Base-by-base conservation (phyloP, 2,113 vertebrate species). In the Anguilla japonica region DNA sequence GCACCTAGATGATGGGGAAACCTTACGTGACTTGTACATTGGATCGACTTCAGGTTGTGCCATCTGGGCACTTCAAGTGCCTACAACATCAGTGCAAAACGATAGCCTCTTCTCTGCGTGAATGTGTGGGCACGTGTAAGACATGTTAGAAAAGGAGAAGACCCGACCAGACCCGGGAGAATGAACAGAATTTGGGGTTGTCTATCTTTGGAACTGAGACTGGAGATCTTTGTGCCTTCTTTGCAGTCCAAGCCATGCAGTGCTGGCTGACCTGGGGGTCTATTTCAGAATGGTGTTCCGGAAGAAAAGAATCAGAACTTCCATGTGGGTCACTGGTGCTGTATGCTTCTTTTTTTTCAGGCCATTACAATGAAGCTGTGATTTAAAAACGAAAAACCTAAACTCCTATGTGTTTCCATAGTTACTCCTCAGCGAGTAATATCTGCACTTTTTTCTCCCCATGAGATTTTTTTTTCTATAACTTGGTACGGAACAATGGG, bases 401-500 rank as follows among this genome's bases (percentile, higher is more conserved):
- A 40, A 80, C 79, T 80, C 79, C 79, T 82, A 50, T 50, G 82
- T 40, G 50, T 81, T 56, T 83, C 85, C 63, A 41, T 71, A 26
- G 85, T 87, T 41, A 79, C 82, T 81, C 67, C 41, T 87, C 40
- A 39, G 22, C n/a, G 60, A 84, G 80, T 80, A 79, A 94, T 75
- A 94, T 94, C 95, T 96, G 95, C 95, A 96, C 95, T 96, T 96
- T 83, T 86, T 82, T 41, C 40, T 26, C 43, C 96, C 94, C 94
- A 95, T 94, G 94, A 95, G 93, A 93, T 96, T 96, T 96, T 95
- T 96, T 94, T 94, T 92, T 96, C 93, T 96, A 95, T 96, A 95
- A 95, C 96, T 96, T 96, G 96, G 95, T 96, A 97, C 94, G 93
- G 94, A 96, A 95, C 95, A 95, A 94, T 95, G 96, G 95, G 94